These are phyloP conservation scores for Meleagris gallopavo DNA, from an alignment of 2,113 vertebrate genomes.

Conservation along the genomic window DNA sequence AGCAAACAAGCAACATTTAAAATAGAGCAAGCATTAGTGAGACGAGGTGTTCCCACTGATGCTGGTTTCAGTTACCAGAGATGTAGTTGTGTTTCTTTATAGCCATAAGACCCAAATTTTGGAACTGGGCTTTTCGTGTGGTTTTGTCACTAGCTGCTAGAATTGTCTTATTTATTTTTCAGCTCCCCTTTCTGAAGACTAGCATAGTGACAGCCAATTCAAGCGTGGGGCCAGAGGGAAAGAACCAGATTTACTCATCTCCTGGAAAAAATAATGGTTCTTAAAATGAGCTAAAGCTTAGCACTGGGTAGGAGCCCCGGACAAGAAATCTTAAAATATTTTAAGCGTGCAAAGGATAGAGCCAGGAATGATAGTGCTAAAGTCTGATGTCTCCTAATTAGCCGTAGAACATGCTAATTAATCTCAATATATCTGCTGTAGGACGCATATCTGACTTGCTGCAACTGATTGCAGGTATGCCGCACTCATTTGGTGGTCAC, in stretches of 20 bases:
- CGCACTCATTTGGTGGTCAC: not conserved
- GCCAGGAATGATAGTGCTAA: not conserved
- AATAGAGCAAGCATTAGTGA: not conserved
- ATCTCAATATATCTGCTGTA: not conserved
- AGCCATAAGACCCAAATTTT: not conserved
- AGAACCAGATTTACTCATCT: not conserved
- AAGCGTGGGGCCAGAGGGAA: not conserved
- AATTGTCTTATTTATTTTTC: not conserved
- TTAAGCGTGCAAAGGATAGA: not conserved
- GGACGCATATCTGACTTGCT: not conserved
- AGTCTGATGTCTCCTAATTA: not conserved
- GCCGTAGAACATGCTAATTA: not conserved
- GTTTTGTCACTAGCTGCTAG: not conserved
- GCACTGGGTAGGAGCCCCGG: not conserved
- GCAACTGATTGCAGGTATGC: not conserved
- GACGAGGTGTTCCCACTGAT: not conserved
- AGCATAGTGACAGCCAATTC: not conserved
- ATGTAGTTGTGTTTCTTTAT: not conserved
- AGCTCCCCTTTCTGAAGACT: not conserved
- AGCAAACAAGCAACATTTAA: not conserved
- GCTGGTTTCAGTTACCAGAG: not conserved
- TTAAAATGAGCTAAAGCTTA: not conserved
- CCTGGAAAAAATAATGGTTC: not conserved
- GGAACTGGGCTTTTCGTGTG: not conserved
- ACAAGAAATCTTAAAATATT: not conserved